Percentiles rank a stretch among this genome's conserved stretches.
Evolutionary conservation across 1,140 invertebrate genomes (phyloP).

Genomic region (Matsumurasca onukii): DNA sequence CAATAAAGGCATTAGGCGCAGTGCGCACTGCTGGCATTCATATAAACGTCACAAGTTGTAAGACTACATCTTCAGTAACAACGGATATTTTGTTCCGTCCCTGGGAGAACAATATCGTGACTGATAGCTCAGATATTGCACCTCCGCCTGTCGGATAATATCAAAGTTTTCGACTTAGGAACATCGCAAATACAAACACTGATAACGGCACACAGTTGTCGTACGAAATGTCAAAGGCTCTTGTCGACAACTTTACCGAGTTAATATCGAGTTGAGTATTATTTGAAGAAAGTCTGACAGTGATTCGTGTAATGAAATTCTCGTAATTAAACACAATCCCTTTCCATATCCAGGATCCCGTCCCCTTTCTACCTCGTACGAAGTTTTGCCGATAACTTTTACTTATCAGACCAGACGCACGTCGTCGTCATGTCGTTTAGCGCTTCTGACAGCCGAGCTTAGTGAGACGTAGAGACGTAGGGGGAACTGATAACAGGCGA

Average conservation of each 20-base stretch:
- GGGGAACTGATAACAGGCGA: no score
- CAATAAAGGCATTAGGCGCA: background rate
- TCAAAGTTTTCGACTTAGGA: constrained; percentile 20
- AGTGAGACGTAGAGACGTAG: no score
- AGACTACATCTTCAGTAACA: constrained; percentile 1
- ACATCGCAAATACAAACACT: constrained; percentile 9
- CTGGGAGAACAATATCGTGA: constrained; percentile 7
- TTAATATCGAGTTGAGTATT: constrained; percentile 26
- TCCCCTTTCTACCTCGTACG: no score
- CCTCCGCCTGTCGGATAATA: constrained; percentile 23
- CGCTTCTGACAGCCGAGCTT: no score
- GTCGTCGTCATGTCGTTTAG: no score
- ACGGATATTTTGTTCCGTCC: constrained; percentile 11
- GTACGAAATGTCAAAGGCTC: constrained; percentile 24
- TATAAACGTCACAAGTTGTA: constrained; percentile 18
- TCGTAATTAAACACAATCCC: constrained; percentile 22
- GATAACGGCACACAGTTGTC: background rate
- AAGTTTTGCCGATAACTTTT: no score
- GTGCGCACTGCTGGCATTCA: background rate
- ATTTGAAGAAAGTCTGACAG: constrained; percentile 24
- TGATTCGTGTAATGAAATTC: constrained; percentile 20
- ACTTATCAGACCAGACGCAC: no score
- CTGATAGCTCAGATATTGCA: constrained; percentile 20
- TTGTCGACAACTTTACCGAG: constrained; percentile 19
- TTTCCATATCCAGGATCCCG: no score